These are phyloP conservation scores for Australoheros facetus DNA, from an alignment of 2,797 vertebrate genomes.

Conservation along the genomic window DNA sequence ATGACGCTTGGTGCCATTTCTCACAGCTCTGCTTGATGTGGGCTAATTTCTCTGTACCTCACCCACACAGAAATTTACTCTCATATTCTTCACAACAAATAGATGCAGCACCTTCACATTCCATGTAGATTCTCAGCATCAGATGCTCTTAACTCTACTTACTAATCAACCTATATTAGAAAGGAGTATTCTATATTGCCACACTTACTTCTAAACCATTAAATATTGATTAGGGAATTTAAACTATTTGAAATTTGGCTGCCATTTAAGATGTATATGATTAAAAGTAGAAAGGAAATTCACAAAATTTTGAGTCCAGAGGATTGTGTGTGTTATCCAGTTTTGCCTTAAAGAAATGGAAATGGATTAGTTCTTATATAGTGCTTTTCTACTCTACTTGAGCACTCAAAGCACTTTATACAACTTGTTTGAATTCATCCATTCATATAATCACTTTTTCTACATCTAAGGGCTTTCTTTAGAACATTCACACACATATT, in stretches of 20 bases:
- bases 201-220: neutral
- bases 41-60: slow-evolving; percentile 19
- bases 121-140: neutral
- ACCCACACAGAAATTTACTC: neutral
- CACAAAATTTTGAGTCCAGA: neutral
- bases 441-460: too few species aligned
- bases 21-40: slow-evolving; percentile 47
- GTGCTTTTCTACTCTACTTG: too few species aligned
- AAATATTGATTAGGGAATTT: neutral
- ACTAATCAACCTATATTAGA: neutral
- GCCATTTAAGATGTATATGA: neutral
- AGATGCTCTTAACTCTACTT: neutral
- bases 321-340: neutral
- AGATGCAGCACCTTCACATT: neutral
- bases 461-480: too few species aligned
- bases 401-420: too few species aligned
- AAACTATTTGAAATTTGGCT: neutral
- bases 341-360: neutral
- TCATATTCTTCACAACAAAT: neutral
- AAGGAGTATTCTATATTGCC: neutral
- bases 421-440: too few species aligned
- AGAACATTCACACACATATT: too few species aligned
- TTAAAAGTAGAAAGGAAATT: neutral
- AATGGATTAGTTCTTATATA: too few species aligned
- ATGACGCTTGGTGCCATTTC: slow-evolving; percentile 41